Percentiles rank a stretch among this genome's conserved stretches.
Conservation (phyloP, 2,113 vertebrate genomes). For the Ictidomys tridecemlineatus region DNA sequence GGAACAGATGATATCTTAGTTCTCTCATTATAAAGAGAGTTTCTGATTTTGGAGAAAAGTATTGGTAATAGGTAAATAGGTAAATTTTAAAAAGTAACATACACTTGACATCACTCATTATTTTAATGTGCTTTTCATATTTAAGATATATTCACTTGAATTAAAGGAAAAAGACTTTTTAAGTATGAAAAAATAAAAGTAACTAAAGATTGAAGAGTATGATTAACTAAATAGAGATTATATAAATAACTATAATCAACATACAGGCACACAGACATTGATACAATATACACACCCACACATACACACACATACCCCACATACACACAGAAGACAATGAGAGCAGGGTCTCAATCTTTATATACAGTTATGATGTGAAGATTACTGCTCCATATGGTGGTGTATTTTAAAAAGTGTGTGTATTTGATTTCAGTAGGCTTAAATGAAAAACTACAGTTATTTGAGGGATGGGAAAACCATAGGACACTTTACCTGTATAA, state of each 20-base stretch:
- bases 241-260: slow-evolving; percentile 1
- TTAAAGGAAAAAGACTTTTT: not conserved
- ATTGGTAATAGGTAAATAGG: not conserved
- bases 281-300: not conserved
- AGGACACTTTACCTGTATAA: not conserved
- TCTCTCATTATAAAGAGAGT: not conserved
- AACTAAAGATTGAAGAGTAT: not conserved
- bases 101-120: not conserved
- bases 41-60: not conserved
- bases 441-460: not conserved
- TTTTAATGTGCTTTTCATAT: not conserved
- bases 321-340: not conserved
- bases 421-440: not conserved
- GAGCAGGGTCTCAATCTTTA: not conserved
- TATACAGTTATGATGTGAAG: not conserved
- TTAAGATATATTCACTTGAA: not conserved
- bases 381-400: not conserved
- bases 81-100: not conserved
- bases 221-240: not conserved
- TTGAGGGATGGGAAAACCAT: not conserved
- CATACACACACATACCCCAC: not conserved
- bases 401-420: not conserved
- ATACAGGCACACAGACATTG: not conserved
- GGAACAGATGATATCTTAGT: not conserved
- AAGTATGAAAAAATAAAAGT: slow-evolving; percentile 7